Evolutionary conservation across 2,888 invertebrate genomes (phyloP).

Genomic region (Leptothorax acervorum): DNA sequence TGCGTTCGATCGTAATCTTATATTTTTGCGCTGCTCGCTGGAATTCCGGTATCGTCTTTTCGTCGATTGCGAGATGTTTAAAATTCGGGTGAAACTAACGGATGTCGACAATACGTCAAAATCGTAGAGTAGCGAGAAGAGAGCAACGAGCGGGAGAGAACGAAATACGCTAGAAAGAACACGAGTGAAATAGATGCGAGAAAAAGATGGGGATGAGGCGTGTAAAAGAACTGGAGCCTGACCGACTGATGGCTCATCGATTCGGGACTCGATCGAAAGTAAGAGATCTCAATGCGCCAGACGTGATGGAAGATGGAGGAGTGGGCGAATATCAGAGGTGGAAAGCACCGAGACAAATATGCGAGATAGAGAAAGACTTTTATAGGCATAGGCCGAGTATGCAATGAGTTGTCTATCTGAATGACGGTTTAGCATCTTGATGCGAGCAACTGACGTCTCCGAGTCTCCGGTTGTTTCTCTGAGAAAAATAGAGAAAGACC

Average conservation of each 20-base stretch:
- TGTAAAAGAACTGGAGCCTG: constrained; percentile 77
- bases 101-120: constrained; percentile 40
- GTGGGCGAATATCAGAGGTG: background rate
- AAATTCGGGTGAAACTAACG: constrained; percentile 63
- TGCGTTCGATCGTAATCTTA: background rate
- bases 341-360: constrained; percentile 5
- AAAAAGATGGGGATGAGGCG: constrained; percentile 36
- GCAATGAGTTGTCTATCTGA: constrained; percentile 38
- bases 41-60: background rate
- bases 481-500: constrained; percentile 28
- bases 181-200: constrained; percentile 29
- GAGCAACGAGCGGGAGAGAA: constrained; percentile 11
- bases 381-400: background rate
- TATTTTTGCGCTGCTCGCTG: background rate
- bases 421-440: constrained; percentile 71
- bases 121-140: constrained; percentile 27
- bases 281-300: constrained; percentile 39
- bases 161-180: constrained; percentile 1
- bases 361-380: constrained; percentile 27
- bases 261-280: constrained; percentile 61
- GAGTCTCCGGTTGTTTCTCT: constrained; percentile 5
- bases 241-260: constrained; percentile 63
- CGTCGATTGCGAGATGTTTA: constrained; percentile 18
- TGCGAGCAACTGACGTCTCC: constrained; percentile 79
- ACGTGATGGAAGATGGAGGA: background rate